Evolutionary conservation across 1,140 invertebrate genomes (phyloP).

Genomic region (Gyrodactylus salaris): DNA sequence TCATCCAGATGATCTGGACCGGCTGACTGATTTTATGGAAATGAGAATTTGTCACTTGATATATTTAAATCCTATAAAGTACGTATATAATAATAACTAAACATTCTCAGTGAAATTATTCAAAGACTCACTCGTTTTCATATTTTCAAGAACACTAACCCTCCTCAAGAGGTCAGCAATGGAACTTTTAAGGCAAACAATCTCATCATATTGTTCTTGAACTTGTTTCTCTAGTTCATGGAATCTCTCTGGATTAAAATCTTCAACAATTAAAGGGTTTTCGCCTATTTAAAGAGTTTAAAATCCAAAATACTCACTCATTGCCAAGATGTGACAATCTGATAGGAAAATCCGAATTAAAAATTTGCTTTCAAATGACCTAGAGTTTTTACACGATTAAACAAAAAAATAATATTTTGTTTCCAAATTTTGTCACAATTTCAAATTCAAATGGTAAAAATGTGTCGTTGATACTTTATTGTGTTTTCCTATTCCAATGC

Average conservation of each 20-base stretch:
- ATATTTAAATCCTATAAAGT: too few relatives aligned
- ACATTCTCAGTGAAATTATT: too few relatives aligned
- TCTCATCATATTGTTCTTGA: not conserved
- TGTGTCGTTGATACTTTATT: too few relatives aligned
- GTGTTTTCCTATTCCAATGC: too few relatives aligned
- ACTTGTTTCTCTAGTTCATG: not conserved
- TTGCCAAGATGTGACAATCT: not conserved
- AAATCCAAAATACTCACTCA: not conserved
- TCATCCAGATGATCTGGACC: too few relatives aligned
- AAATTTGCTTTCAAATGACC: not conserved
- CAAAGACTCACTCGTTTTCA: not conserved
- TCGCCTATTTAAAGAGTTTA: not conserved
- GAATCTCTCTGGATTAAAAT: not conserved
- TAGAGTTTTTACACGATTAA: not conserved
- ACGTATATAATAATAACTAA: too few relatives aligned
- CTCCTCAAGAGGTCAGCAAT: not conserved
- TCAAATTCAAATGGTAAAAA: not conserved
- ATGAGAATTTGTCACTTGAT: too few relatives aligned
- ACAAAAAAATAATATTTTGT: not conserved
- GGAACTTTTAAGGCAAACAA: not conserved
- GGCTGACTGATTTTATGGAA: too few relatives aligned
- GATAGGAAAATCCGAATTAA: not conserved
- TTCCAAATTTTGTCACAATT: not conserved
- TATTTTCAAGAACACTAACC: not conserved
- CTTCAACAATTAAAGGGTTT: not conserved